A percentile compares a stretch with the other conserved stretches of the same genome.
Evolutionary conservation across 2,888 invertebrate genomes (phyloP).

Genomic region (Clistopyga incitator): DNA sequence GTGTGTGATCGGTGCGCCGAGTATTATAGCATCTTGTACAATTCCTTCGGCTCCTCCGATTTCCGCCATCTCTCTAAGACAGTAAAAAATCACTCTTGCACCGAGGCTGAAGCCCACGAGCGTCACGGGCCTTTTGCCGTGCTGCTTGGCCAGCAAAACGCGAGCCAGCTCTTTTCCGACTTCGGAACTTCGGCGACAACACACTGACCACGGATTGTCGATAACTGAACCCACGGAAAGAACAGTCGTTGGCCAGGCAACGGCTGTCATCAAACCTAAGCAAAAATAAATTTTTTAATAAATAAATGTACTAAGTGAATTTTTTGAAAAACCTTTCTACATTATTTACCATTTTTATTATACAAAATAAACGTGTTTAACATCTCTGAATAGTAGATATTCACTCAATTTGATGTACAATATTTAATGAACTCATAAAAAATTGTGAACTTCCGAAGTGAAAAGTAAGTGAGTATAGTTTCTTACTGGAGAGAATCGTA

Average conservation of each 20-base stretch:
- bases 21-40: slow-evolving; percentile 87
- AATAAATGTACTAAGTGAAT: too few relatives aligned
- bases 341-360: neutral
- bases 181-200: slow-evolving; percentile 86
- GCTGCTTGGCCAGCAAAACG: slow-evolving; percentile 86
- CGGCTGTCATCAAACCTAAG: slow-evolving; percentile 87
- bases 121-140: slow-evolving; percentile 88
- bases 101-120: slow-evolving; percentile 89
- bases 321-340: too few relatives aligned
- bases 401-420: too few relatives aligned
- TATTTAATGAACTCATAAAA: too few relatives aligned
- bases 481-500: slow-evolving; percentile 86
- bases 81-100: slow-evolving; percentile 89
- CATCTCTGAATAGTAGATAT: too few relatives aligned
- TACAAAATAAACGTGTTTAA: too few relatives aligned
- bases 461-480: neutral
- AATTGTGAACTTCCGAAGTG: too few relatives aligned
- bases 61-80: slow-evolving; percentile 86
- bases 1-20: slow-evolving; percentile 88
- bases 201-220: slow-evolving; percentile 90
- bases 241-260: slow-evolving; percentile 88
- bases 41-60: slow-evolving; percentile 86
- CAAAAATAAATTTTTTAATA: neutral
- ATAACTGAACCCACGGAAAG: slow-evolving; percentile 86
- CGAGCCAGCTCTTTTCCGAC: slow-evolving; percentile 88